Evolutionary conservation across 2,888 invertebrate genomes (phyloP).

Genomic region (Aphrophora alni): DNA sequence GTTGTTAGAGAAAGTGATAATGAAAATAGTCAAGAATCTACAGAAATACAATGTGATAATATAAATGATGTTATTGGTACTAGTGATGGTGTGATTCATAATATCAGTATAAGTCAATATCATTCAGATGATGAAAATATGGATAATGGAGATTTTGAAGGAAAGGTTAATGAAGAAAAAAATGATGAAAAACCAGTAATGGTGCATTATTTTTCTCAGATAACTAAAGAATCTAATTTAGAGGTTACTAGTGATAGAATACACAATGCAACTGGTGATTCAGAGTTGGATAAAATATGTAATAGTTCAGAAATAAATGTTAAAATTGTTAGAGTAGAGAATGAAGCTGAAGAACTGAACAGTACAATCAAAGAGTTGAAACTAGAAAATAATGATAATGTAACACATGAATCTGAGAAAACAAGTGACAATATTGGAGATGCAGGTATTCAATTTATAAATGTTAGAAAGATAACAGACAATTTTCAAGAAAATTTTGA

Average conservation of each 20-base stretch:
- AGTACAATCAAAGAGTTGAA: not conserved
- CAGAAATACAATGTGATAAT: constrained; percentile 30
- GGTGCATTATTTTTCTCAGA: not conserved
- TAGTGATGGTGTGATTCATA: constrained; percentile 31
- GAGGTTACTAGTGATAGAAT: not conserved
- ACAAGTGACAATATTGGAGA: too few species aligned
- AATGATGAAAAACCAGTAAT: constrained; percentile 9
- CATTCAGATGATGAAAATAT: constrained; percentile 35
- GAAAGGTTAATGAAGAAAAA: constrained; percentile 1
- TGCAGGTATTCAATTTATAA: too few species aligned
- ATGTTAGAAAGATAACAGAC: not conserved
- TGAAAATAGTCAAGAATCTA: constrained; percentile 39
- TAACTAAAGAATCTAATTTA: not conserved
- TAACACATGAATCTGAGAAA: not conserved
- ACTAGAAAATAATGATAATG: not conserved
- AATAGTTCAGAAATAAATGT: not conserved
- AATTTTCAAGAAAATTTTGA: not conserved
- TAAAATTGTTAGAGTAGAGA: not conserved
- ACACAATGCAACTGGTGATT: not conserved
- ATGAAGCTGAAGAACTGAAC: not conserved
- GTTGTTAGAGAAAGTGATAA: constrained; percentile 38
- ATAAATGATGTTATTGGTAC: constrained; percentile 38
- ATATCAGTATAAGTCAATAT: constrained; percentile 31
- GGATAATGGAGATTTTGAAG: not conserved
- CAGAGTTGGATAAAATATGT: not conserved